These are phyloP conservation scores for Sepioteuthis lessoniana DNA, from an alignment of 2,888 invertebrate genomes.

Conservation along the genomic window DNA sequence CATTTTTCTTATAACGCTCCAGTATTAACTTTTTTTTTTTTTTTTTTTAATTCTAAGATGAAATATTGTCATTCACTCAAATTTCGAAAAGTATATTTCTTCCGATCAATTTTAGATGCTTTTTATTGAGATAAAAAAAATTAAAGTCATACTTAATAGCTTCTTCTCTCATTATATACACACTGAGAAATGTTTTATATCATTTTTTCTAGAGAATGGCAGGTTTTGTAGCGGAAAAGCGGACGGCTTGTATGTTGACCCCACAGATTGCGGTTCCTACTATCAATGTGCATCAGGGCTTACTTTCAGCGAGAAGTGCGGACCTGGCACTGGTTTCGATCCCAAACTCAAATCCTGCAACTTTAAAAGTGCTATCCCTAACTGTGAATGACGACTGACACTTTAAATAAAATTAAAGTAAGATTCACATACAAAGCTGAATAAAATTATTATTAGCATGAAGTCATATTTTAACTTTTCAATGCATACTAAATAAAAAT, in stretches of 20 bases:
- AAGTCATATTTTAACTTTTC: too few relatives aligned
- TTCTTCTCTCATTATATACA: too few relatives aligned
- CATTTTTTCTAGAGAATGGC: not conserved
- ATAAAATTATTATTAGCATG: not conserved
- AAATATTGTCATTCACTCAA: too few relatives aligned
- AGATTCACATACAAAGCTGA: not conserved
- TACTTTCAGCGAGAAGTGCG: constrained; percentile 50
- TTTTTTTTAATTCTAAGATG: too few relatives aligned
- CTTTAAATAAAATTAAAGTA: not conserved
- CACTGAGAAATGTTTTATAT: too few relatives aligned
- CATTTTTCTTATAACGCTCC: too few relatives aligned
- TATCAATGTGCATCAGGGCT: constrained; percentile 49
- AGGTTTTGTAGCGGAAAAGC: constrained; percentile 49
- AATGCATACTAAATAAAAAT: too few relatives aligned
- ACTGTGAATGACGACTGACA: constrained; percentile 40
- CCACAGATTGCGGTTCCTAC: constrained; percentile 48
- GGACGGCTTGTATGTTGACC: constrained; percentile 50
- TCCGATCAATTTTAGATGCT: too few relatives aligned
- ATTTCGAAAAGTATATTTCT: too few relatives aligned
- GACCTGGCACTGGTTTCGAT: constrained; percentile 51
- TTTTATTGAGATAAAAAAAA: too few relatives aligned
- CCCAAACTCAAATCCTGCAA: constrained; percentile 48
- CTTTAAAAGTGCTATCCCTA: constrained; percentile 48
- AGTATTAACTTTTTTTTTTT: too few relatives aligned
- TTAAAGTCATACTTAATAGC: too few relatives aligned